phyloP scores from a whole-genome alignment of 2,888 invertebrate species.

The Drosophila basisetae region DNA sequence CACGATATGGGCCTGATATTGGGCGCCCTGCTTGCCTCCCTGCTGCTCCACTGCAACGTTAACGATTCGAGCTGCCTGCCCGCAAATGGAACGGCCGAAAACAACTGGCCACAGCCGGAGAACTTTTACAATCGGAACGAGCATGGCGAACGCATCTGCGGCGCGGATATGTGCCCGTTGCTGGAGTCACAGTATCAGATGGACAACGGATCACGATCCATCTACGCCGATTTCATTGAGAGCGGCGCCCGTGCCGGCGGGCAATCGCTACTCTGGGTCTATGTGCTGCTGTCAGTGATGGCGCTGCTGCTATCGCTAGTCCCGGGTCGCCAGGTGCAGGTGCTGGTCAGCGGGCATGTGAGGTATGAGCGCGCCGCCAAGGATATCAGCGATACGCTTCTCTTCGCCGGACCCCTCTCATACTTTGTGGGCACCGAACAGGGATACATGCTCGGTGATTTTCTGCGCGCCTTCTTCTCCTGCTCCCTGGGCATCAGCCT shows the following conservation, averaged over 20 bases:
- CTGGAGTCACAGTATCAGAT: constrained; percentile 25
- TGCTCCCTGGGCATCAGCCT: constrained; percentile 92
- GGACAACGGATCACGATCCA: constrained; percentile 48
- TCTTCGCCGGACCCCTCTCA: constrained; percentile 91
- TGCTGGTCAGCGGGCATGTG: constrained; percentile 85
- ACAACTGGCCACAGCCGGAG: constrained; percentile 81
- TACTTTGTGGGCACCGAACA: constrained; percentile 94
- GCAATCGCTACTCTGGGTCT: constrained; percentile 80
- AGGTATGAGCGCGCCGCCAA: constrained; percentile 86
- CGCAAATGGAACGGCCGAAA: constrained; percentile 33
- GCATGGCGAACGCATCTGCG: constrained; percentile 87
- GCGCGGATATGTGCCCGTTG: constrained; percentile 87
- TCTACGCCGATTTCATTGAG: constrained; percentile 79
- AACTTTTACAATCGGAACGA: constrained; percentile 87
- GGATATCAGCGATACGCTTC: constrained; percentile 86
- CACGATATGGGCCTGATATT: constrained; percentile 87
- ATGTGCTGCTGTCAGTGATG: constrained; percentile 85
- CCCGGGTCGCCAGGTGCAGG: constrained; percentile 73
- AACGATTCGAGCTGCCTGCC: constrained; percentile 80
- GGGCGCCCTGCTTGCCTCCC: constrained; percentile 86
- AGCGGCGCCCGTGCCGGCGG: constrained; percentile 76
- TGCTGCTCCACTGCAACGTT: constrained; percentile 85
- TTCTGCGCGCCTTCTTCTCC: constrained; percentile 93
- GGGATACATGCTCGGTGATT: constrained; percentile 93
- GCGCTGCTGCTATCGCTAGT: constrained; percentile 85